Evolutionary conservation across 2,113 vertebrate species (phyloP).

Genomic region (Mustela nigripes): DNA sequence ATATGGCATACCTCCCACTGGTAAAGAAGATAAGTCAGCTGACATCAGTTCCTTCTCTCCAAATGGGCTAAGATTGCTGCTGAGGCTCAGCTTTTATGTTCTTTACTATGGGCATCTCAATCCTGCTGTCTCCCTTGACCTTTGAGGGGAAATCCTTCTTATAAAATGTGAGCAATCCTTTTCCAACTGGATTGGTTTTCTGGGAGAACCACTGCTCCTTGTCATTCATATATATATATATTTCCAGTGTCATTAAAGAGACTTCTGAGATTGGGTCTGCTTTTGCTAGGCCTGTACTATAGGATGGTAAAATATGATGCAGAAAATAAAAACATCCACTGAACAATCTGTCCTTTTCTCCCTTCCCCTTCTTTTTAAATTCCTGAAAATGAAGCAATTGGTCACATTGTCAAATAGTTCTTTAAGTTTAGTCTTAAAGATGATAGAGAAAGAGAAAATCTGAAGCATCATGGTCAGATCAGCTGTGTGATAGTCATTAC

Average conservation of each 20-base stretch:
- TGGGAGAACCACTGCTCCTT: not conserved
- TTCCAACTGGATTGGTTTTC: conserved; percentile 9
- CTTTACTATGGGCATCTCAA: not conserved
- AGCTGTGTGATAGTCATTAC: conserved; percentile 26
- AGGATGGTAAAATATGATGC: not conserved
- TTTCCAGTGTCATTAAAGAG: not conserved
- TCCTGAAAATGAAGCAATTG: conserved; percentile 52
- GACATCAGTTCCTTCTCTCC: not conserved
- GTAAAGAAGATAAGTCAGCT: not conserved
- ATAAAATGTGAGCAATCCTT: not conserved
- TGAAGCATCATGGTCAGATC: not conserved
- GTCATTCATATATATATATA: not conserved
- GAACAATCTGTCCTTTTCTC: conserved; percentile 6
- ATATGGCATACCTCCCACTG: no score
- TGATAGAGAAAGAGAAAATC: not conserved
- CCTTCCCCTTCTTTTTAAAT: conserved; percentile 43
- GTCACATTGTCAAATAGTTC: conserved; percentile 41
- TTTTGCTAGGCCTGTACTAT: not conserved
- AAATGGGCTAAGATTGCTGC: not conserved
- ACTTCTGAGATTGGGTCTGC: not conserved
- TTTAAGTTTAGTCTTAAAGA: conserved; percentile 38
- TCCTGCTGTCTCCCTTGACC: not conserved
- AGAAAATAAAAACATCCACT: not conserved
- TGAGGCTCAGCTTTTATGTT: not conserved
- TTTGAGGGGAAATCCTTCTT: not conserved